Percentiles rank a stretch among this genome's conserved stretches.
phyloP scores from a whole-genome alignment of 2,113 vertebrate genomes.

The Isurus oxyrinchus region DNA sequence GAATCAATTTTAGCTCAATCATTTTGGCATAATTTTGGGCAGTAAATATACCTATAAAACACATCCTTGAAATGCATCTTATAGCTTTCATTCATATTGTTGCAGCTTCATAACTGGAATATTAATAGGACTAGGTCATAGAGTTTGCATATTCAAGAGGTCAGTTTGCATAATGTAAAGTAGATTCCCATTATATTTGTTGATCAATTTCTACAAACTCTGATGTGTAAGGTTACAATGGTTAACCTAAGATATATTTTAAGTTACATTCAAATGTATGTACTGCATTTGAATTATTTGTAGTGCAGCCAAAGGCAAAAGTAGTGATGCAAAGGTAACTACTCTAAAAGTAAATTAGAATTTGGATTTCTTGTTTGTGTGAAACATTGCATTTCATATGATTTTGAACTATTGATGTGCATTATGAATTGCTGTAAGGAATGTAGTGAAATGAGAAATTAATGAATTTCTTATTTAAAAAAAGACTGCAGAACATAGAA shows the following conservation, averaged over 20 bases:
- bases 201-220: constrained; percentile 47
- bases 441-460: background rate
- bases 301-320: background rate
- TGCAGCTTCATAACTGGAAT: constrained; percentile 68
- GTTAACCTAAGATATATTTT: constrained; percentile 97
- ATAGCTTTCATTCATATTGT: constrained; percentile 74
- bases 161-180: constrained; percentile 80
- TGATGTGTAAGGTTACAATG: constrained; percentile 78
- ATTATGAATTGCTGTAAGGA: background rate
- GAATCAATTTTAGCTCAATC: constrained; percentile 91
- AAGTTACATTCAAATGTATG: constrained; percentile 88
- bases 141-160: constrained; percentile 58
- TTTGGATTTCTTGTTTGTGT: background rate
- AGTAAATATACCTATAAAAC: constrained; percentile 93
- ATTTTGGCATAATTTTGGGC: constrained; percentile 99
- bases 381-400: background rate
- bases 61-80: constrained; percentile 73
- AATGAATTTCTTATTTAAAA: background rate
- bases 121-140: constrained; percentile 80
- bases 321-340: background rate
- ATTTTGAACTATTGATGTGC: background rate
- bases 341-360: background rate
- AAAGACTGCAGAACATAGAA: background rate
- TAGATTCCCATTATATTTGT: constrained; percentile 97
- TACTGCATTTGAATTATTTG: background rate